Evolutionary conservation across 2,888 invertebrate species (phyloP), one percentile per base, ranked within the genome.

Genomic region (Tetranychus piercei): DNA sequence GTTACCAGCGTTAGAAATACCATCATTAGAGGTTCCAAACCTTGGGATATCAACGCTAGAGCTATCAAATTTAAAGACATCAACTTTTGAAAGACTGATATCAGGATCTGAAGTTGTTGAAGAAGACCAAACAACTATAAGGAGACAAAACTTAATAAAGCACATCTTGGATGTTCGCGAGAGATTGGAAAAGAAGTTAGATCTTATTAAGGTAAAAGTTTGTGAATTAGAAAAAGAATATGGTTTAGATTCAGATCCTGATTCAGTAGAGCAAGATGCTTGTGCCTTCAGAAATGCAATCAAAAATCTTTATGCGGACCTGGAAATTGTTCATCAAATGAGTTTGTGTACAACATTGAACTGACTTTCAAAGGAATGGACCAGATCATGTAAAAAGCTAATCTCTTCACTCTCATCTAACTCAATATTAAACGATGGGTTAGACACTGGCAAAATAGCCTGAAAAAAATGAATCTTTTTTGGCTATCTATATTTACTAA

Each of bases 261-360:
- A 23, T 1, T 15, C 22, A 20, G 67, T 44, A 18, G 23, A 67
- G n/a, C 18, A 73, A 34, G 69, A 69, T 73, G 9, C 44, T 20
- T n/a, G 23, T n/a, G 34, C 66, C 9, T 73, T 67, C 43, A 66
- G 66, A 44, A 43, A 66, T 67, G 8, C 22, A 20, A 67, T 67
- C 15, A 73, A 73, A 69, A 67, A 45, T 1, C 73, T 73, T 69
- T 73, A 73, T 20, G 22, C 20, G 65, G 73, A 73, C 43, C 44
- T 73, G 45, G 64, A 73, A 23, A 73, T 34, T 65, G 73, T 73
- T 15, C 55, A 73, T 7, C 44, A 55, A 22, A 64, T 73, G 18
- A 65, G 69, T 69, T 23, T 23, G 22, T 69, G 69, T 22, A 23
- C 69, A 15, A 55, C 34, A 34, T 34, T 34, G 34, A 34, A 34